Percentiles rank a stretch among this genome's conserved stretches.
Conservation (phyloP, 2,888 invertebrate species). For the Harpalus rubripes region DNA sequence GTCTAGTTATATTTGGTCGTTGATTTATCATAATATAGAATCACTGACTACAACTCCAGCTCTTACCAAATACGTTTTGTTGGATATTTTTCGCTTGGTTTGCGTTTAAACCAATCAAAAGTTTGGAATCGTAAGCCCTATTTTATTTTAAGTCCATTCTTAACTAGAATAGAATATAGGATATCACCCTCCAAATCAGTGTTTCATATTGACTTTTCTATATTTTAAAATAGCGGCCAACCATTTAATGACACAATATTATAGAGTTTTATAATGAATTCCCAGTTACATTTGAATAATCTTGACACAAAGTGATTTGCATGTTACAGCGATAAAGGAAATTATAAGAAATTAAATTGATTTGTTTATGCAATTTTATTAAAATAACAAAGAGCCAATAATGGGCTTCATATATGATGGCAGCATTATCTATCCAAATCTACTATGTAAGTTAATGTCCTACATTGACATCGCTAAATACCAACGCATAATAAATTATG, state of each 20-base stretch:
- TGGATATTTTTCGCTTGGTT: too few relatives aligned
- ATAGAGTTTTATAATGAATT: background rate
- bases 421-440: constrained; percentile 68
- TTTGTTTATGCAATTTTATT: constrained; percentile 69
- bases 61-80: too few relatives aligned
- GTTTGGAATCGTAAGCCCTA: too few relatives aligned
- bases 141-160: too few relatives aligned
- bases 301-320: background rate
- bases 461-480: constrained; percentile 65
- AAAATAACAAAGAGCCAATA: constrained; percentile 74
- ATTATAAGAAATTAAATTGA: constrained; percentile 54
- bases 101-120: too few relatives aligned
- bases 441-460: constrained; percentile 65
- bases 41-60: too few relatives aligned
- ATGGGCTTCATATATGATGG: constrained; percentile 73
- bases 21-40: too few relatives aligned
- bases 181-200: too few relatives aligned
- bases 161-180: too few relatives aligned
- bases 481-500: constrained; percentile 63
- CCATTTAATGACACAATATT: background rate
- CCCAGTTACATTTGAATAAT: background rate
- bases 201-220: too few relatives aligned
- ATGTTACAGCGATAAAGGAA: constrained; percentile 37
- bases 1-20: too few relatives aligned
- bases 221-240: too few relatives aligned